Percentiles rank a stretch among this genome's conserved stretches.
Evolutionary conservation across 2,888 invertebrate genomes (phyloP).

Genomic region (Panopea generosa): DNA sequence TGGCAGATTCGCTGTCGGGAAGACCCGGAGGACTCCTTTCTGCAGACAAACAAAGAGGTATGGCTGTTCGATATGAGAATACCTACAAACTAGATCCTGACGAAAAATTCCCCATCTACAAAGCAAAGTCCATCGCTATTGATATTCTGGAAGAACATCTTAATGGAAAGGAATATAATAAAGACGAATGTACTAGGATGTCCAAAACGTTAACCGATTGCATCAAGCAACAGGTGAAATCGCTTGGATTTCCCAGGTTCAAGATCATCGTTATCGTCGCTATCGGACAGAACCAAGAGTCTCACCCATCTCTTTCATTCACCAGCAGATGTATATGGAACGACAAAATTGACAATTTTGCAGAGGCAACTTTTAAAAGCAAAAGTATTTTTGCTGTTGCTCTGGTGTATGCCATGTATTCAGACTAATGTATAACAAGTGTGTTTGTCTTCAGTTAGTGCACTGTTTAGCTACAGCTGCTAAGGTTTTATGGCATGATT

Average conservation of each 20-base stretch:
- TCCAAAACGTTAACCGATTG: slow-evolving; percentile 70
- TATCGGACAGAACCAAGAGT: slow-evolving; percentile 67
- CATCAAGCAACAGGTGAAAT: slow-evolving; percentile 76
- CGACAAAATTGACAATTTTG: slow-evolving; percentile 74
- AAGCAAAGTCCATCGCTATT: slow-evolving; percentile 65
- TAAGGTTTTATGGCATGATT: too few relatives aligned
- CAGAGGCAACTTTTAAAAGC: slow-evolving; percentile 73
- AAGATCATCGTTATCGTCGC: slow-evolving; percentile 78
- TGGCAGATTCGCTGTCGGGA: slow-evolving; percentile 64
- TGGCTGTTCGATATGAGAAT: slow-evolving; percentile 73
- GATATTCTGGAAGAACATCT: slow-evolving; percentile 68
- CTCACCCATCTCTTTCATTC: slow-evolving; percentile 70
- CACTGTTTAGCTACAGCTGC: too few relatives aligned
- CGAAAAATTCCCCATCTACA: slow-evolving; percentile 59
- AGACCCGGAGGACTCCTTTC: slow-evolving; percentile 57
- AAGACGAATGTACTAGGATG: slow-evolving; percentile 67
- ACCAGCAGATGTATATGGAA: slow-evolving; percentile 81
- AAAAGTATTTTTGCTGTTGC: slow-evolving; percentile 74
- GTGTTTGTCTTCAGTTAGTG: too few relatives aligned
- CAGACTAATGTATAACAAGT: too few relatives aligned
- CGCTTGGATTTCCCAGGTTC: slow-evolving; percentile 70
- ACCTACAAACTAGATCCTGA: slow-evolving; percentile 76
- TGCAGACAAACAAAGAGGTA: slow-evolving; percentile 58
- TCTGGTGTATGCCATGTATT: slow-evolving; percentile 75
- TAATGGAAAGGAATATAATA: slow-evolving; percentile 68